phyloP scores from a whole-genome alignment of 2,888 invertebrate genomes.

The Itoplectis maculator region DNA sequence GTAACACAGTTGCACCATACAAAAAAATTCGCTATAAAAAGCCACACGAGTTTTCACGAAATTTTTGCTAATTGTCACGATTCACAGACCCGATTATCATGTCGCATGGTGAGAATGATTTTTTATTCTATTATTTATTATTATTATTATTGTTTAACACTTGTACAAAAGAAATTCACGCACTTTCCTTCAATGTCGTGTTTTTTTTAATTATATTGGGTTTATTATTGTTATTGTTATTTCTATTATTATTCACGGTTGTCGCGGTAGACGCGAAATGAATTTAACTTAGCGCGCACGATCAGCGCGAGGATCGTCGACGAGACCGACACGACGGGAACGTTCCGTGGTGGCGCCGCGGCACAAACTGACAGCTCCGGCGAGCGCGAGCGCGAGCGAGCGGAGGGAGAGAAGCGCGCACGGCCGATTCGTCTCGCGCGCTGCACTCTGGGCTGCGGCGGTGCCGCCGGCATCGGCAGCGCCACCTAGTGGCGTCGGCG shows the following conservation, averaged over 20 bases:
- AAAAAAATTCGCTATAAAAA: slow-evolving; percentile 21
- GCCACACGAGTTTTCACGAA: not conserved
- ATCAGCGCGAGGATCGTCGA: slow-evolving; percentile 4
- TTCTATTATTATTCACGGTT: slow-evolving; percentile 14
- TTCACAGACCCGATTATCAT: slow-evolving; percentile 45
- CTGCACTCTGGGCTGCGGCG: slow-evolving; percentile 62
- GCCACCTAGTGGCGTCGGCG: slow-evolving; percentile 77
- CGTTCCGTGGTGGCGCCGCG: slow-evolving; percentile 82
- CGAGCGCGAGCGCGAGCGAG: slow-evolving; percentile 64
- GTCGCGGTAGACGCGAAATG: slow-evolving; percentile 21
- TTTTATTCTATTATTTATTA: too few relatives aligned
- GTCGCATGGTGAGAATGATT: slow-evolving; percentile 22
- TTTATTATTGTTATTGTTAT: too few relatives aligned
- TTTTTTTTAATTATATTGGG: too few relatives aligned
- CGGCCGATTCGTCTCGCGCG: slow-evolving; percentile 35
- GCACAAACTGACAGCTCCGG: slow-evolving; percentile 83
- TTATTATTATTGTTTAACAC: slow-evolving; percentile 6
- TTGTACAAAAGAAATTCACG: slow-evolving; percentile 25
- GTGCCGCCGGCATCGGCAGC: slow-evolving; percentile 67
- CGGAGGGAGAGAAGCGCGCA: slow-evolving; percentile 28
- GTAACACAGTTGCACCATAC: slow-evolving; percentile 39
- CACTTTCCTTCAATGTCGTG: not conserved
- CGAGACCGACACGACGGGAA: slow-evolving; percentile 60
- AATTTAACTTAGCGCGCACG: slow-evolving; percentile 21
- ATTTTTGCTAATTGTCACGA: slow-evolving; percentile 34